These are phyloP conservation scores for Manis pentadactyla DNA, from an alignment of 2,797 vertebrate genomes.

Conservation along the genomic window DNA sequence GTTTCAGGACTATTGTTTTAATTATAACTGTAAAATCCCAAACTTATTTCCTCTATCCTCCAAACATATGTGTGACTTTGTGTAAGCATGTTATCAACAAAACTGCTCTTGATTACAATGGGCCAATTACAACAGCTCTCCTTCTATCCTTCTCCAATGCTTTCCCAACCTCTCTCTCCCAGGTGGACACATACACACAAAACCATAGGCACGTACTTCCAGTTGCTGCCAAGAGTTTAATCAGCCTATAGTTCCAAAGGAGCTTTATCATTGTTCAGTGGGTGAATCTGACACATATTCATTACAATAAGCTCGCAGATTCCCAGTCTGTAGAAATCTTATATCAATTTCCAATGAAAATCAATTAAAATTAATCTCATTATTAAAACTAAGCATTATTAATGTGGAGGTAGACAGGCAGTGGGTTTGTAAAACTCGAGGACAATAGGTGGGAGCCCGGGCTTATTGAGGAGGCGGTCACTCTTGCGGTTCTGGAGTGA, in stretches of 20 bases:
- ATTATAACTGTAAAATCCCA: not conserved
- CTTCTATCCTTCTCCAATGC: not conserved
- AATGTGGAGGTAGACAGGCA: not conserved
- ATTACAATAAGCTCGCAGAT: not conserved
- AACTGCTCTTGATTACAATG: not conserved
- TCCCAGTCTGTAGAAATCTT: not conserved
- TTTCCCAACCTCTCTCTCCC: not conserved
- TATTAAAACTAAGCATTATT: not conserved
- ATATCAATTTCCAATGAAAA: not conserved
- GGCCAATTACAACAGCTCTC: not conserved
- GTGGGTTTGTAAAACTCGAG: not conserved
- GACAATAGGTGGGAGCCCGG: not conserved
- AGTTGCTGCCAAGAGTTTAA: not conserved
- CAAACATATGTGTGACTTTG: not conserved
- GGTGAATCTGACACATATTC: not conserved
- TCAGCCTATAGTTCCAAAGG: not conserved
- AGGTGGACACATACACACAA: not conserved
- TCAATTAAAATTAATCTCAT: not conserved
- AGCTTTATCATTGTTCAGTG: not conserved
- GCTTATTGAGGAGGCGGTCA: not conserved
- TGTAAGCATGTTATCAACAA: not conserved
- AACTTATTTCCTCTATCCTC: accelerated
- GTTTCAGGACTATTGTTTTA: not conserved
- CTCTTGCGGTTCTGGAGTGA: not conserved
- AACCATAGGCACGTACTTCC: accelerated